Conservation (phyloP, 2,888 invertebrate species). For the Eristalinus aeneus region DNA sequence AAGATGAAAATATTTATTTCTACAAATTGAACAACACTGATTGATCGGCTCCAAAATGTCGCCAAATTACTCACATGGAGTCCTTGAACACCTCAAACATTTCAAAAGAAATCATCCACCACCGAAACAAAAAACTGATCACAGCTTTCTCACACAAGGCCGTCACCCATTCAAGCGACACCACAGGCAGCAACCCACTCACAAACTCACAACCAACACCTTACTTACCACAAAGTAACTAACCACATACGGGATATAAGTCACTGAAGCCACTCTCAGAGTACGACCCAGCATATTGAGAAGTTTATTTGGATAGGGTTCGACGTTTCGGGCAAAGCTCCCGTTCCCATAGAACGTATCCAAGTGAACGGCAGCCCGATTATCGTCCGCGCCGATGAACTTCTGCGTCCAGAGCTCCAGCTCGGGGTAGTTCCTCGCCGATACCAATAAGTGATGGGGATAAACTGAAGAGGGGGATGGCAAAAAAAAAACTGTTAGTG, state of each 20-base stretch:
- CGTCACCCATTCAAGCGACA: not conserved
- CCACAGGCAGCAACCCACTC: not conserved
- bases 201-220: not conserved
- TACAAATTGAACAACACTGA: too few relatives aligned
- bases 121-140: not conserved
- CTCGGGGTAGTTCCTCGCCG: constrained; percentile 73
- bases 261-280: constrained; percentile 77
- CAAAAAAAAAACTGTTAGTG: not conserved
- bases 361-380: constrained; percentile 77
- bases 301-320: constrained; percentile 80
- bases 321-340: constrained; percentile 75
- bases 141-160: not conserved
- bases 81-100: not conserved
- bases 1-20: too few relatives aligned
- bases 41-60: too few relatives aligned
- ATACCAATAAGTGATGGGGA: constrained; percentile 78
- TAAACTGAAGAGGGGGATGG: constrained; percentile 74
- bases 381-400: constrained; percentile 77
- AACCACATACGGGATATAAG: constrained; percentile 79
- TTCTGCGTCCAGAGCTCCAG: constrained; percentile 80
- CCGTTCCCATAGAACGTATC: constrained; percentile 77
- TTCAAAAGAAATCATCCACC: not conserved
- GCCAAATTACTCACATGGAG: not conserved
- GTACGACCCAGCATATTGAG: constrained; percentile 76
- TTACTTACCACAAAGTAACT: constrained; percentile 79